Percentiles rank a stretch among this genome's conserved stretches.
Evolutionary conservation across 2,113 vertebrate species (phyloP).

Genomic region (Trochalopteron elliotii): DNA sequence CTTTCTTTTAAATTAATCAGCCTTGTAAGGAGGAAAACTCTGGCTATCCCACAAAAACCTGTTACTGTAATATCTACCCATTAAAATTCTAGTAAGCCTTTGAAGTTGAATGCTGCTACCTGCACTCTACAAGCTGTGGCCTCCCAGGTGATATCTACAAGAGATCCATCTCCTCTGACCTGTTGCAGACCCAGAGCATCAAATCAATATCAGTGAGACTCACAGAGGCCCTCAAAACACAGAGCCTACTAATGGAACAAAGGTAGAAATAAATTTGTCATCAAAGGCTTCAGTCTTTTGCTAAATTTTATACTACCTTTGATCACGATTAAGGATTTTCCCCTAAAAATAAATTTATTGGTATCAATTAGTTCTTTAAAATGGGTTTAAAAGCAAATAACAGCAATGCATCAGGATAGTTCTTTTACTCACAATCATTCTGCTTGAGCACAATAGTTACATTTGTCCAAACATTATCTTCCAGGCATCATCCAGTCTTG

Average conservation of each 20-base stretch:
- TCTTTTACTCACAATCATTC: not conserved
- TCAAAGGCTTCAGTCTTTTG: not conserved
- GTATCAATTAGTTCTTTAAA: not conserved
- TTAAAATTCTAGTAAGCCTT: not conserved
- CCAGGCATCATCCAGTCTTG: not conserved
- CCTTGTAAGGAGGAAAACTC: not conserved
- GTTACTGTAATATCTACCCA: not conserved
- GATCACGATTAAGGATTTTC: not conserved
- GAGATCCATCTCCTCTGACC: not conserved
- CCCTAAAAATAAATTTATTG: not conserved
- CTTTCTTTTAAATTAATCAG: not conserved
- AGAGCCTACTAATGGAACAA: not conserved
- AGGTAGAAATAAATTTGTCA: not conserved
- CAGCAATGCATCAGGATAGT: not conserved
- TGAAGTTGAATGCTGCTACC: not conserved
- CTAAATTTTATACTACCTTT: not conserved
- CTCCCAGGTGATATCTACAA: not conserved
- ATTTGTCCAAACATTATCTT: not conserved
- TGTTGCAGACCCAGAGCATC: not conserved
- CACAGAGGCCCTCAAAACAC: not conserved
- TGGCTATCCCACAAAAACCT: not conserved
- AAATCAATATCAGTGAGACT: not conserved
- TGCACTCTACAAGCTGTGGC: not conserved
- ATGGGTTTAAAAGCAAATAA: not conserved
- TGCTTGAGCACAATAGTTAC: not conserved